phyloP scores from a whole-genome alignment of 2,113 vertebrate species.

The Pseudopipra pipra region DNA sequence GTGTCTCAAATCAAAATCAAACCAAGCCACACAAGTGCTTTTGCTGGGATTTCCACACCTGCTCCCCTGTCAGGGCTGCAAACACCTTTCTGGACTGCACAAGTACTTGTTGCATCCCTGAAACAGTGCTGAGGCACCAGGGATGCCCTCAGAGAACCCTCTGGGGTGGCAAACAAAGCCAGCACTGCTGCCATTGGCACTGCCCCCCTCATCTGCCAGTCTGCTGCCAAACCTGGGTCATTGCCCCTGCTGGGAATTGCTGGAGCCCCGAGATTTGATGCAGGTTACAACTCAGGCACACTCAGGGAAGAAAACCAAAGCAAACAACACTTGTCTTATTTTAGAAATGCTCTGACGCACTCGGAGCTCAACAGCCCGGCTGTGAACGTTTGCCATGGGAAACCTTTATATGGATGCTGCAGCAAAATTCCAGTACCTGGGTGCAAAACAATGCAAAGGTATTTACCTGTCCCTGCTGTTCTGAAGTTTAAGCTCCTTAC shows the following conservation, averaged over 20 bases:
- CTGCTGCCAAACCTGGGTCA: neutral
- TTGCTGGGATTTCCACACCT: neutral
- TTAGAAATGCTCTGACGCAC: neutral
- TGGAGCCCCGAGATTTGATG: neutral
- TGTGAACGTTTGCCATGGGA: neutral
- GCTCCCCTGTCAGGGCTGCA: neutral
- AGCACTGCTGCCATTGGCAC: neutral
- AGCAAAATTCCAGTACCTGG: neutral
- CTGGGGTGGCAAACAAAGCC: neutral
- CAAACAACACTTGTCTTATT: neutral
- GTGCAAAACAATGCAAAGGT: neutral
- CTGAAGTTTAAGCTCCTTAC: neutral
- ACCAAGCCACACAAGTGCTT: neutral
- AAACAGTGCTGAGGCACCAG: neutral
- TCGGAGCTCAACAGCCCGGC: neutral
- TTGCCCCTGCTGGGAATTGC: neutral
- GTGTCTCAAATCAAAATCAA: fast-evolving
- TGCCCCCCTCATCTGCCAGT: neutral
- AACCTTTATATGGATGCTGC: neutral
- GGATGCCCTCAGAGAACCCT: neutral
- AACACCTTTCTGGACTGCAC: neutral
- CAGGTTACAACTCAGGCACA: conserved; percentile 8
- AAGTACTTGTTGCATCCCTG: neutral
- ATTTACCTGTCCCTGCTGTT: neutral
- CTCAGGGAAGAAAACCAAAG: neutral